A percentile compares a stretch with the other conserved stretches of the same genome.
Conservation (phyloP, 2,888 invertebrate genomes). For the Chesias legatella region DNA sequence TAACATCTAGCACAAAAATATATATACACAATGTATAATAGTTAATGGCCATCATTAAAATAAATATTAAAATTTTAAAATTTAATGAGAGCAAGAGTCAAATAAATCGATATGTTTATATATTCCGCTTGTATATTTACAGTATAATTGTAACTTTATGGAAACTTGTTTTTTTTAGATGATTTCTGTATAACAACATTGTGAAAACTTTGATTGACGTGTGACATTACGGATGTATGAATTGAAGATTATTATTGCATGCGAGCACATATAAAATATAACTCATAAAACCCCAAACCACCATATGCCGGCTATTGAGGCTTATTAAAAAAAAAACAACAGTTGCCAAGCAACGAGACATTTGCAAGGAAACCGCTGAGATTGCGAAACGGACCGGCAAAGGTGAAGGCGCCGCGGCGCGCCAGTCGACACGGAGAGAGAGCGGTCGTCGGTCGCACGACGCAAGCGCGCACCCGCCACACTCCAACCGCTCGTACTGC, state of each 20-base stretch:
- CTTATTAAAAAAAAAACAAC: slow-evolving; percentile 37
- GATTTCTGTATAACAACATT: slow-evolving; percentile 2
- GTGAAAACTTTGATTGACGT: slow-evolving; percentile 1
- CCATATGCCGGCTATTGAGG: slow-evolving; percentile 30
- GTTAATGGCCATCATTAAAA: no score
- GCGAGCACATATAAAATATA: slow-evolving; percentile 7
- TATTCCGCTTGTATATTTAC: no score
- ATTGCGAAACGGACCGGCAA: slow-evolving; percentile 69
- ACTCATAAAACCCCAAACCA: slow-evolving; percentile 21
- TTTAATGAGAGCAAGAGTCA: no score
- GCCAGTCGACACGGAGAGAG: slow-evolving; percentile 72
- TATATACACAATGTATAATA: no score
- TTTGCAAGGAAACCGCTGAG: slow-evolving; percentile 68
- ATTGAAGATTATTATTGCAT: slow-evolving; percentile 5
- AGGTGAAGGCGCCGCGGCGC: slow-evolving; percentile 58
- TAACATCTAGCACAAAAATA: no score
- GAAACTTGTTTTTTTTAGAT: no score
- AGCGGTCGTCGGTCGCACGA: slow-evolving; percentile 54
- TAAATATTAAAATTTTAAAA: no score
- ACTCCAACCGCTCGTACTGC: slow-evolving; percentile 25
- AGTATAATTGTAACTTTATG: no score
- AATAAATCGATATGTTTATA: no score
- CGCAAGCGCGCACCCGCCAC: slow-evolving; percentile 45
- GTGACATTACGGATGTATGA: not conserved
- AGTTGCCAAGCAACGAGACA: slow-evolving; percentile 77